Evolutionary conservation across 1,140 invertebrate species (phyloP).

Genomic region (Drosophila suzukii): DNA sequence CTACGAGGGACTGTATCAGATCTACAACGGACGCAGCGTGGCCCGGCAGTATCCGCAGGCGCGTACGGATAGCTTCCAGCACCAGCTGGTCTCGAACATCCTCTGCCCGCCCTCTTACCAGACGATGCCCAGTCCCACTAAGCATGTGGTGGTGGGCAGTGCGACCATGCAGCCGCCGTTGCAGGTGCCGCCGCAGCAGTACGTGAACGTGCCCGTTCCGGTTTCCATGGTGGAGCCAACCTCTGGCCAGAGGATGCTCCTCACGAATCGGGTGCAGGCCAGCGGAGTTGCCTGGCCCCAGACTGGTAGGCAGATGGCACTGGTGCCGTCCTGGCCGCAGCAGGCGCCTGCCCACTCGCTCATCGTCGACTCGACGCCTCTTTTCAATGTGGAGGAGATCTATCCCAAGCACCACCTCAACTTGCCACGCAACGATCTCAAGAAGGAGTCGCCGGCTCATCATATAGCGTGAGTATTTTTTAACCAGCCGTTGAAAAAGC

Average conservation of each 20-base stretch:
- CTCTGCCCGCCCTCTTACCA: constrained; percentile 95
- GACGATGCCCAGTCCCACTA: constrained; percentile 91
- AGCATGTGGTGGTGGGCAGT: constrained; percentile 95
- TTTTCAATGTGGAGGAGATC: constrained; percentile 87
- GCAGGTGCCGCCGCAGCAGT: constrained; percentile 90
- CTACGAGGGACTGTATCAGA: constrained; percentile 92
- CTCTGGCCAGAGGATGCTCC: constrained; percentile 88
- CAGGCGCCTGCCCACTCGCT: constrained; percentile 91
- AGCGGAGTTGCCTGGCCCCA: constrained; percentile 89
- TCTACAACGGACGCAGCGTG: constrained; percentile 92
- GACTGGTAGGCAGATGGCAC: constrained; percentile 91
- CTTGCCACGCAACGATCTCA: constrained; percentile 84
- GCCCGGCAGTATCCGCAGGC: constrained; percentile 88
- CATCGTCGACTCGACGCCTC: constrained; percentile 91
- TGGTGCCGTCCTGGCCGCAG: constrained; percentile 95
- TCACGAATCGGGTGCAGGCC: constrained; percentile 91
- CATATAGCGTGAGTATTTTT: constrained; percentile 76
- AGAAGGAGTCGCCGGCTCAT: constrained; percentile 84
- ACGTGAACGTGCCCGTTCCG: constrained; percentile 89
- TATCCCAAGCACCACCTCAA: constrained; percentile 84
- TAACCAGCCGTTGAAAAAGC: background rate
- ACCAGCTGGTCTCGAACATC: constrained; percentile 95
- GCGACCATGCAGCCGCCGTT: constrained; percentile 87
- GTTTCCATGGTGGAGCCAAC: constrained; percentile 94
- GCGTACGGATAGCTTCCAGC: constrained; percentile 91